A percentile compares a stretch with the other conserved stretches of the same genome.
Evolutionary conservation across 2,797 vertebrate species (phyloP).

Genomic region (Picus viridis): DNA sequence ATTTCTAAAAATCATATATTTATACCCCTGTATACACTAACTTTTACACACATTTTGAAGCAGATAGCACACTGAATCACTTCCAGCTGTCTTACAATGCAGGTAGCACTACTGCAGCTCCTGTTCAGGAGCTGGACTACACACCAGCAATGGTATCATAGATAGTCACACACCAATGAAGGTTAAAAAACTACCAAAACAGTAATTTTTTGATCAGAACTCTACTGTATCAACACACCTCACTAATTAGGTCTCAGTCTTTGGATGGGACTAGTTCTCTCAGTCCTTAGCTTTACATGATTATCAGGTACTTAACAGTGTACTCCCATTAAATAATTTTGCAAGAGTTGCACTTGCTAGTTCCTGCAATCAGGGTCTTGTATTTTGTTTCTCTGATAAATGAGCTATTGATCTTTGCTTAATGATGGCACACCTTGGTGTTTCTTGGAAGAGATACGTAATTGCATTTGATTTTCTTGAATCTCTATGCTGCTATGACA

Average conservation of each 20-base stretch:
- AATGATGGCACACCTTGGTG: background rate
- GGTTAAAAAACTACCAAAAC: background rate
- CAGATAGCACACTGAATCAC: background rate
- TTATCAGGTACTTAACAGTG: background rate
- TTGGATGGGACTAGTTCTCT: background rate
- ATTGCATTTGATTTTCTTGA: background rate
- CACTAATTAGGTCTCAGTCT: background rate
- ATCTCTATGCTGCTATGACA: background rate
- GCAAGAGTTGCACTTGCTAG: background rate
- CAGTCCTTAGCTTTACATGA: background rate
- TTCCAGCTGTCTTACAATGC: background rate
- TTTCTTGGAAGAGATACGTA: background rate
- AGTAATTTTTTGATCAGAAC: background rate
- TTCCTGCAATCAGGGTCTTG: background rate
- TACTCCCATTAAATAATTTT: background rate
- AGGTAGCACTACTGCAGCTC: background rate
- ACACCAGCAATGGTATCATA: background rate
- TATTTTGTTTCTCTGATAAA: background rate
- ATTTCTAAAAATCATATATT: background rate
- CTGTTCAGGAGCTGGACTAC: background rate
- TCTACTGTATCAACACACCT: background rate
- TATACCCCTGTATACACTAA: background rate
- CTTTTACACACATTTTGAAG: background rate
- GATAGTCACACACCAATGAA: background rate
- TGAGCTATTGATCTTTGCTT: background rate